Base-by-base conservation (phyloP, 2,888 invertebrate genomes). In the Cancer borealis region DNA sequence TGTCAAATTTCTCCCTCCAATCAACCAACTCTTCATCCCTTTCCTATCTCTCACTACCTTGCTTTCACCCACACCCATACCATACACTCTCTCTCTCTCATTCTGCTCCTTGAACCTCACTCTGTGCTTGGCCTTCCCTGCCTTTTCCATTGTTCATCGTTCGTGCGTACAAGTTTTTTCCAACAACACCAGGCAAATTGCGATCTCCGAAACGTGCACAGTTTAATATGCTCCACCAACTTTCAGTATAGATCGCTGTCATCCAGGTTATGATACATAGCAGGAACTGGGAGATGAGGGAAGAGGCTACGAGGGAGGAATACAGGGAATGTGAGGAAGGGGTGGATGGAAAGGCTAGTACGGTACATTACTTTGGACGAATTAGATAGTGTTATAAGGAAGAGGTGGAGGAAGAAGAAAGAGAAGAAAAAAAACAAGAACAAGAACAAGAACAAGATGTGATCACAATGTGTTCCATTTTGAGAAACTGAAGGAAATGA, bases 181-280 rank as follows among this genome's bases (percentile, higher is more conserved):
- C 39, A 84, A 84, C 84, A 84, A 84, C 84, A 84, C 30, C 21
- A 5, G 84, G 84, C 84, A 84, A 84, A 84, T 84, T 84, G 84
- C 84, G 30, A 17, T 3, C 84, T 14, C 84, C 84, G 84, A 8
- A 39, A 14, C 84, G 39, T 39, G 84, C 84, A 84, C 39, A 39
- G 84, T 30, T 84, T 84, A 84, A 84, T 84, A 84, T 84, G 84
- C 39, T 39, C 14, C 84, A 14, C 39, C 39, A 84, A 84, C 84
- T 84, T 84, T 10, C n/a, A 39, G 84, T 84, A 84, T 84, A 84
- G 84, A 84, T 84, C 39, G 39, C 39, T 84, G 84, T 84, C 84
- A 84, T 84, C 84, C 39, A 39, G 30, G 84, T 39, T 84, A 84
- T 84, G 84, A 84, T 84, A 84, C 84, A 84, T 5, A 39, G 26